Base-by-base conservation (phyloP, 2,113 vertebrate genomes). In the Phoenicopterus ruber region DNA sequence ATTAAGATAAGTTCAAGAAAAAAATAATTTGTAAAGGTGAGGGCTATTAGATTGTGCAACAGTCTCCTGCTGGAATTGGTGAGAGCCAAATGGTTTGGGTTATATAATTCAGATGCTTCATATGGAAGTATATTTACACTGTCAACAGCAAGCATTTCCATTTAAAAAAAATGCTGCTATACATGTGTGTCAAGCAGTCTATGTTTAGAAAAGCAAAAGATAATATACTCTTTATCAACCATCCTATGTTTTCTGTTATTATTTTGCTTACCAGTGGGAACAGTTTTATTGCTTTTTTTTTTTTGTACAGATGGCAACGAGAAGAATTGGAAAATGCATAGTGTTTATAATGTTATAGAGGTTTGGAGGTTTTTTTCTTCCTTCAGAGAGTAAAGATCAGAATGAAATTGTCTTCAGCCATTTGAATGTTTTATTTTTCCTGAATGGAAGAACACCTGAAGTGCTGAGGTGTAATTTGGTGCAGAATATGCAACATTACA, bases 351-450 rank as follows among this genome's bases (percentile, higher is more conserved):
- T 34, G 26, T 54, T 83, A 74, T 15, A 67, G 65, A 79, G 38
- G n/a, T 77, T 44, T 69, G 38, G 32, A 85, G 46, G 14, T 12
- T n/a, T 94, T 91, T 93, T 95, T 67, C 42, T 86, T 61, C 65
- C 34, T 76, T 95, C 58, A 70, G 81, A 93, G 52, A 62, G 73
- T 59, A 79, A 94, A 86, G 79, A 94, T 67, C 72, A 79, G 32
- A 91, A 92, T 42, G 38, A 96, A 96, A 97, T 89, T 91, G 44
- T 84, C 66, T 87, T 73, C 32, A 63, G 47, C 42, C 93, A 94
- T 94, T 88, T 88, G 42, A 81, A 90, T 71, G 72, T 52, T 95
- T 87, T 82, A 4, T 86, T 90, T 93, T 77, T 76, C 36, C 59
- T 86, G 86, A 95, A 83, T 73, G 58, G 50, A 86, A 62, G 52